phyloP scores from a whole-genome alignment of 2,888 invertebrate species.

The Tachina grossa region DNA sequence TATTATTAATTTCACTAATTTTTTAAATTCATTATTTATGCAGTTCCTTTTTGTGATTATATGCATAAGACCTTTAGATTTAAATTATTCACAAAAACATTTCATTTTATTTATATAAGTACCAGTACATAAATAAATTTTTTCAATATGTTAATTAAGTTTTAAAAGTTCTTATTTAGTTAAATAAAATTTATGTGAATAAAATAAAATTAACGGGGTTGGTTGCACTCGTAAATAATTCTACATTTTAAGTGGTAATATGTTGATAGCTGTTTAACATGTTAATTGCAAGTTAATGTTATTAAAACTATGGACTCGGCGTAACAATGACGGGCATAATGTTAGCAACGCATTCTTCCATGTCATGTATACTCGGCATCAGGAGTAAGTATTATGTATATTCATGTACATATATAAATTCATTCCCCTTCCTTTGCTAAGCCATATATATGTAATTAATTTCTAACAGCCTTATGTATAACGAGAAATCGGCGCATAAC shows the following conservation, averaged over 20 bases:
- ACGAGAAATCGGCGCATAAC: no score
- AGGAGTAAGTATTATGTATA: no score
- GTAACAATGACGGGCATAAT: conserved; percentile 2
- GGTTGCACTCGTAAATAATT: neutral
- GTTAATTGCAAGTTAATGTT: conserved; percentile 34
- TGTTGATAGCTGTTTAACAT: conserved; percentile 37
- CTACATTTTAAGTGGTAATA: conserved; percentile 26
- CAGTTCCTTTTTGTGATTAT: neutral
- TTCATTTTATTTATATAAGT: conserved; percentile 4
- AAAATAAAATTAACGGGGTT: neutral
- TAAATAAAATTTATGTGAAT: neutral
- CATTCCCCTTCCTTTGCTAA: no score
- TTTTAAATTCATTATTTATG: neutral
- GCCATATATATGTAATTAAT: no score
- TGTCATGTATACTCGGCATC: no score
- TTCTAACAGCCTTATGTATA: no score
- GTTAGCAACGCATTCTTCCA: neutral
- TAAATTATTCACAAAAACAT: neutral
- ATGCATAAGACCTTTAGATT: neutral
- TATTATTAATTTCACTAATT: neutral
- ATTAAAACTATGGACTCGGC: neutral
- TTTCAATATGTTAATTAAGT: conserved; percentile 17
- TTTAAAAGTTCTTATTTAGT: neutral
- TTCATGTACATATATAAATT: no score
- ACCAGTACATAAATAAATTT: neutral